Percentiles rank a stretch among this genome's conserved stretches.
Conservation (phyloP, 2,113 vertebrate species). For the Loxodonta africana region DNA sequence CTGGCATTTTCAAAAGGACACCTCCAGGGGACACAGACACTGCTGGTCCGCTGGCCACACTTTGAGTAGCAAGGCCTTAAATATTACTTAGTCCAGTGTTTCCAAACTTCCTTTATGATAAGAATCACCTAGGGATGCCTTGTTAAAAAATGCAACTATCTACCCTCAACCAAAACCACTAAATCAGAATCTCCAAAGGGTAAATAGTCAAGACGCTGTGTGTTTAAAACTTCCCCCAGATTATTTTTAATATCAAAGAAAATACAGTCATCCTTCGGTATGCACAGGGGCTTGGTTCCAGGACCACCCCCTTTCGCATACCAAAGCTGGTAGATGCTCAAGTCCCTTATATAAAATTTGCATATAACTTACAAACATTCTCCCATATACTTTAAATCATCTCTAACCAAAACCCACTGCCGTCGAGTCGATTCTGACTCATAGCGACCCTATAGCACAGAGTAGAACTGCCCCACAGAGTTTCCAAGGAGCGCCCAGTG, state of each 20-base stretch:
- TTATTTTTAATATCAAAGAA: not conserved
- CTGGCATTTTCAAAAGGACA: not conserved
- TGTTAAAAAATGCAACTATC: not conserved
- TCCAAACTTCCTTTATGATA: not conserved
- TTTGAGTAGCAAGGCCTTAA: not conserved
- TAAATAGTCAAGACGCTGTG: not conserved
- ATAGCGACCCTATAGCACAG: too few species aligned
- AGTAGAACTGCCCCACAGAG: too few species aligned
- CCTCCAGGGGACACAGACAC: not conserved
- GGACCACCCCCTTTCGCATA: too few species aligned
- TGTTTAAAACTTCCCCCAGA: not conserved
- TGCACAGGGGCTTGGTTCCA: too few species aligned
- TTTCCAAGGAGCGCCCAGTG: too few species aligned
- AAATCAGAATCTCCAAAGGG: not conserved
- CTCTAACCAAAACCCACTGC: too few species aligned
- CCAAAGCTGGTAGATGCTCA: too few species aligned
- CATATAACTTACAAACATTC: too few species aligned
- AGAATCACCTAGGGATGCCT: not conserved
- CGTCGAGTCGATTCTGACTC: too few species aligned
- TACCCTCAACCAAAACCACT: not conserved
- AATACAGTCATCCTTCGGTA: not conserved
- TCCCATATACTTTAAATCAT: too few species aligned
- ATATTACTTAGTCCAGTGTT: not conserved
- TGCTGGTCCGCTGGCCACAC: not conserved
- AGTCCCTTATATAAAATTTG: too few species aligned